Evolutionary conservation across 1,140 invertebrate genomes (phyloP).

Genomic region (Lamellibrachia luymesi): DNA sequence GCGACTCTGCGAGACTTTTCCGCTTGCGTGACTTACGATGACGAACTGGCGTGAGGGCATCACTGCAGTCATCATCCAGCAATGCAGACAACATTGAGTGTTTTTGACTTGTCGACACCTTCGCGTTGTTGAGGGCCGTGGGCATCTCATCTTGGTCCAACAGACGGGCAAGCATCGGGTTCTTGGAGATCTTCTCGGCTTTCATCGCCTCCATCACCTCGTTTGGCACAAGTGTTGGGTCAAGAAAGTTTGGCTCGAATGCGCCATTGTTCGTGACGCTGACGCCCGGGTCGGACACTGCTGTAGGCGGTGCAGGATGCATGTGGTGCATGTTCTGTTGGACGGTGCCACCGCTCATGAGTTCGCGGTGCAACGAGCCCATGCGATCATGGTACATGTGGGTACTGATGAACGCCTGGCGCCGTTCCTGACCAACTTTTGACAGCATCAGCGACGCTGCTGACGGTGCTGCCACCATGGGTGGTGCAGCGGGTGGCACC

Average conservation of each 20-base stretch:
- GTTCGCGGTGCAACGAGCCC: not conserved
- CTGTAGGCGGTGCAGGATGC: not conserved
- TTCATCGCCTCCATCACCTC: conserved; percentile 17
- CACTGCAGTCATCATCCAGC: conserved; percentile 8
- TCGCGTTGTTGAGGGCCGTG: not conserved
- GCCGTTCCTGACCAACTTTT: conserved; percentile 1
- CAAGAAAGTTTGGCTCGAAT: not conserved
- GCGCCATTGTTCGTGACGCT: not conserved
- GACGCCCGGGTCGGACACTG: not conserved
- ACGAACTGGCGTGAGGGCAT: conserved; percentile 17
- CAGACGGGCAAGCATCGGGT: conserved; percentile 49
- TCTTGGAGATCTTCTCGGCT: conserved; percentile 36
- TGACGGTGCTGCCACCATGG: not conserved
- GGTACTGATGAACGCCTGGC: not conserved
- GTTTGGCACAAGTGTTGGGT: not conserved
- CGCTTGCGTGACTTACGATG: conserved; percentile 35
- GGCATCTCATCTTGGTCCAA: conserved; percentile 39
- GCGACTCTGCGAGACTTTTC: conserved; percentile 32
- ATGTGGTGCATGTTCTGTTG: not conserved
- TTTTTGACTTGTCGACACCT: not conserved
- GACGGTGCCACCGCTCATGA: conserved; percentile 1
- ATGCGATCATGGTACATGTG: not conserved
- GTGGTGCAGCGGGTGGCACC: not conserved
- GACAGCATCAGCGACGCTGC: not conserved
- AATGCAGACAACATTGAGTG: conserved; percentile 21